These are phyloP conservation scores for Crematogaster levior DNA, from an alignment of 2,888 invertebrate genomes.

Conservation along the genomic window DNA sequence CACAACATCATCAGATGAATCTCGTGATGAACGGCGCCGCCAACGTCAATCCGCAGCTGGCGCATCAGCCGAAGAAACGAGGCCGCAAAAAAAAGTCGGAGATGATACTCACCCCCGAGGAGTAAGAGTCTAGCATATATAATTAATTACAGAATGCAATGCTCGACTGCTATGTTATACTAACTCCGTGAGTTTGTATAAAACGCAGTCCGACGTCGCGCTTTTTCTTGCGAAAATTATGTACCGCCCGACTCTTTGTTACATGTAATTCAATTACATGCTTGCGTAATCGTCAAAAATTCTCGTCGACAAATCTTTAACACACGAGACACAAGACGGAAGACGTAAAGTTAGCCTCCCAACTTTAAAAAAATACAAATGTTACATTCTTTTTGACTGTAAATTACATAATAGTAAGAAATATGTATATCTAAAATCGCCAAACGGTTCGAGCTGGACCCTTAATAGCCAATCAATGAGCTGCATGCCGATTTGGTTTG, in stretches of 20 bases:
- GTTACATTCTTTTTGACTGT: too few relatives aligned
- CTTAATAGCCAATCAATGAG: too few relatives aligned
- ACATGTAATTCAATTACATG: not conserved
- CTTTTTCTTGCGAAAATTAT: not conserved
- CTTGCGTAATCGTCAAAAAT: not conserved
- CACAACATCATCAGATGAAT: slow-evolving; percentile 81
- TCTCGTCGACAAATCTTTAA: slow-evolving; percentile 1
- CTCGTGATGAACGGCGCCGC: slow-evolving; percentile 80
- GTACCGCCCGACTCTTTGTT: not conserved
- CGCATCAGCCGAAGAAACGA: slow-evolving; percentile 91
- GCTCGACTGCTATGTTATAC: not conserved
- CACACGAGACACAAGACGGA: not conserved
- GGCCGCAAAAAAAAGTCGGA: slow-evolving; percentile 93
- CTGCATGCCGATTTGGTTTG: too few relatives aligned
- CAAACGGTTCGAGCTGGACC: too few relatives aligned
- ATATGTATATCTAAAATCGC: too few relatives aligned
- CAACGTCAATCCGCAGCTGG: slow-evolving; percentile 81
- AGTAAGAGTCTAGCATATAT: slow-evolving; percentile 78
- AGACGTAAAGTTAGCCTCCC: too few relatives aligned
- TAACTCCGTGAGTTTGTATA: not conserved
- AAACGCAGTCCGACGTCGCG: not conserved
- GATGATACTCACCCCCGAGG: slow-evolving; percentile 85
- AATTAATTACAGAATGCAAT: not conserved
- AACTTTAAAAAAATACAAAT: too few relatives aligned
- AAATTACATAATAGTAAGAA: too few relatives aligned